These are phyloP conservation scores for Cephalopholis sonnerati DNA, from an alignment of 2,113 vertebrate species.

Conservation along the genomic window DNA sequence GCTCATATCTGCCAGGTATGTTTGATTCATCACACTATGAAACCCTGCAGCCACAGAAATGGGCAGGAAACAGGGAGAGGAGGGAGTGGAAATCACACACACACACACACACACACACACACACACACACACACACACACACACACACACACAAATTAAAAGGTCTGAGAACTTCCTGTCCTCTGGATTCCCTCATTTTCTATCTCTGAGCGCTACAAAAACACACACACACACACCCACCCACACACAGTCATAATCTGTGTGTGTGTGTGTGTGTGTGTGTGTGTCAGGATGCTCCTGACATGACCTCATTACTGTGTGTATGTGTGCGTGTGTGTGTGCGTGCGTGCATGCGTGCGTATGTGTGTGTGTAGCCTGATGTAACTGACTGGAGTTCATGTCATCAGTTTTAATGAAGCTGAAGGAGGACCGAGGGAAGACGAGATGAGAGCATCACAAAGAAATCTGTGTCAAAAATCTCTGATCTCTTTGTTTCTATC, in stretches of 20 bases:
- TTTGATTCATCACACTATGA: constrained; percentile 3
- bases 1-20: not conserved
- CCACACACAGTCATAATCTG: too few relatives aligned
- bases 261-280: not conserved
- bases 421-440: too few relatives aligned
- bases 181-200: constrained; percentile 33
- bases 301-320: not conserved
- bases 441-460: too few relatives aligned
- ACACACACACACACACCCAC: not conserved
- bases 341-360: not conserved
- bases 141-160: constrained; percentile 27
- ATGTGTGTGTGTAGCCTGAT: not conserved
- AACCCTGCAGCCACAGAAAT: constrained; percentile 5
- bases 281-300: not conserved
- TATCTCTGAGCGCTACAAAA: constrained; percentile 11
- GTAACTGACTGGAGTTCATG: too few relatives aligned
- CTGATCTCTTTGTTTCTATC: too few relatives aligned
- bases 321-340: not conserved
- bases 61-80: not conserved
- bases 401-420: too few relatives aligned
- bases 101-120: not conserved
- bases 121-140: not conserved
- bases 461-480: too few relatives aligned
- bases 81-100: not conserved
- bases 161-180: constrained; percentile 44